Conservation (phyloP, 53 echinoderm and acorn worm species). For the Astropecten irregularis region DNA sequence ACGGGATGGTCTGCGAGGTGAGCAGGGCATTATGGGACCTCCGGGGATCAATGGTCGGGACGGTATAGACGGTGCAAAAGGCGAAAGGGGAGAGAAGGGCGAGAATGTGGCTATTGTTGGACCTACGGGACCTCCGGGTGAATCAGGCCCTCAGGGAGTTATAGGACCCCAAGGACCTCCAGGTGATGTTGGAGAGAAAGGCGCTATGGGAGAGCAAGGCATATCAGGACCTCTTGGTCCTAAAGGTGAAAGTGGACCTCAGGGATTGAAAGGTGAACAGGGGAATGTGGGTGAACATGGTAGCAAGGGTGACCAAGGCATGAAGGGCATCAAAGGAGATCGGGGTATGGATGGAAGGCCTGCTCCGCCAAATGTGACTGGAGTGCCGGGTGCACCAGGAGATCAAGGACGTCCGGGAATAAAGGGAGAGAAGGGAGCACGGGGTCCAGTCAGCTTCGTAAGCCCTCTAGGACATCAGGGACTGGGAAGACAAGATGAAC, state of each 20-base stretch:
- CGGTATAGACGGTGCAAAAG: constrained; percentile 3
- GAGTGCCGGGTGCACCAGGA: constrained; percentile 8
- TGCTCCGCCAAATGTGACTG: constrained; percentile 36
- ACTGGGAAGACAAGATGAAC: not conserved
- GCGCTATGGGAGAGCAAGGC: constrained; percentile 13
- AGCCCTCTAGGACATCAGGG: constrained; percentile 1
- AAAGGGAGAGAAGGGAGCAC: constrained; percentile 39
- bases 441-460: constrained; percentile 36
- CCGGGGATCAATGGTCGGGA: constrained; percentile 23
- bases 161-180: constrained; percentile 23
- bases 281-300: constrained; percentile 33
- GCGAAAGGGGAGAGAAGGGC: constrained; percentile 36
- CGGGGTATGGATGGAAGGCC: constrained; percentile 21
- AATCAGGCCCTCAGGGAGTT: constrained; percentile 22
- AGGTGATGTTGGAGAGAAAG: constrained; percentile 35
- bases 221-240: not conserved
- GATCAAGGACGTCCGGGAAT: not conserved
- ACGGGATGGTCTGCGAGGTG: constrained; percentile 36
- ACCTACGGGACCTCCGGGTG: constrained; percentile 6
- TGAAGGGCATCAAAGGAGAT: constrained; percentile 18
- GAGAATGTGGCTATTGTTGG: not conserved
- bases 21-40: constrained; percentile 17
- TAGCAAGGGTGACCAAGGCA: constrained; percentile 13
- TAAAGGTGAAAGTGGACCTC: constrained; percentile 4
- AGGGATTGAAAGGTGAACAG: not conserved